Base-by-base conservation (phyloP, 2,888 invertebrate genomes). In the Netelia melanura region DNA sequence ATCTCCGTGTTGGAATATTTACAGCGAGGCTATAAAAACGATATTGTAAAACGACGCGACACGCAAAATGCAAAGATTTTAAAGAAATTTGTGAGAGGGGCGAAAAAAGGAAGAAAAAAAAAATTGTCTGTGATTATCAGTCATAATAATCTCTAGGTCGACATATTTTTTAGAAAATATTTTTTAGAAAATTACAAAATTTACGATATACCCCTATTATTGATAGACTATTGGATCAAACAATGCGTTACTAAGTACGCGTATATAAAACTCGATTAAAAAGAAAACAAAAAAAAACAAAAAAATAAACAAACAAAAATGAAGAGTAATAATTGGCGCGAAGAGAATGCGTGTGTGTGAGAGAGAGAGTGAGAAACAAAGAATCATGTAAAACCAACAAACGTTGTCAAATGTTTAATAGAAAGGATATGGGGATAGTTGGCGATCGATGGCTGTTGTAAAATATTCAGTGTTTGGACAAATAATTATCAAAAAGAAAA, bases 121-220 rank as follows among this genome's bases (percentile, higher is more conserved):
- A 90, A 90, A 93, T 92, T 92, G 93, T 93, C 93, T 93, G 93
- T 93, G 93, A 93, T 93, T 93, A 92, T 92, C 93, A 93, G 92
- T 93, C 93, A 92, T 93, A 93, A 93, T 93, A 93, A 93, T 92
- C 92, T 93, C 93, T 93, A 93, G 93, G 93, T 92, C 93, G 88
- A 93, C 91, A 93, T 93, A 93, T 93, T 93, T 93, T 93, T 93
- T 93, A 93, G 92, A 93, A 90, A 90, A 92, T 93, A 93, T 93
- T 93, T 93, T 93, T 93, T 93, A 93, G 92, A 91, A 92, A 91
- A 92, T 92, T 91, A 92, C 93, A 92, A 93, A 93, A 93, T 92
- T 93, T 93, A 93, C 90, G 89, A 92, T 92, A 92, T 92, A 93
- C 88, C 89, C 91, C 89, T 92, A 92, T 91, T 92, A 93, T 92